Conservation (phyloP, 2,113 vertebrate genomes). For the Anolis sagrei region DNA sequence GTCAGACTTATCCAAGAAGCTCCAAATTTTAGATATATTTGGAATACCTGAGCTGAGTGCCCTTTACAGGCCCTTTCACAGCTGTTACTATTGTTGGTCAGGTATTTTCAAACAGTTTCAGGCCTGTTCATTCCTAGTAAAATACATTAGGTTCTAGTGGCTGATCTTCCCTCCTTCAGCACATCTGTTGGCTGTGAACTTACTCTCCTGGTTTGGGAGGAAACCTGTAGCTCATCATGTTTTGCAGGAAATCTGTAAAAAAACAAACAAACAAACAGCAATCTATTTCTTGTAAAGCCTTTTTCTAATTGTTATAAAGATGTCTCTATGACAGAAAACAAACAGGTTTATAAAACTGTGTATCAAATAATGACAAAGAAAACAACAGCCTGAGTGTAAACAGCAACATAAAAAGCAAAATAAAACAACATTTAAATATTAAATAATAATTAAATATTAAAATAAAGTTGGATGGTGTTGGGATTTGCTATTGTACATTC, state of each 20-base stretch:
- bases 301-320: not conserved
- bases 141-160: not conserved
- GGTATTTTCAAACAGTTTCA: not conserved
- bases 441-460: no score
- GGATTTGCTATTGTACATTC: no score
- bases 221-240: not conserved
- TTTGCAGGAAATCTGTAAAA: not conserved
- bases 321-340: not conserved
- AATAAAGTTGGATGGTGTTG: no score
- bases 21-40: not conserved
- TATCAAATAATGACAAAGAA: not conserved
- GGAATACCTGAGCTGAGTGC: not conserved
- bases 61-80: not conserved
- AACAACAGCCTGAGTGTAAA: not conserved
- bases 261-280: not conserved
- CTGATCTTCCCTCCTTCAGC: not conserved
- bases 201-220: not conserved
- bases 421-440: no score
- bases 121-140: not conserved
- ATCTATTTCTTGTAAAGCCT: not conserved
- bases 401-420: not conserved
- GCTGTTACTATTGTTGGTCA: not conserved
- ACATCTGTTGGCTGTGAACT: not conserved
- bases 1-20: no score
- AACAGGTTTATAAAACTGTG: not conserved